A percentile compares a stretch with the other conserved stretches of the same genome.
Evolutionary conservation across 30 jellyfish, hydroid and myxozoan genomes (phyloP).

Genomic region (Turritopsis dohrnii): DNA sequence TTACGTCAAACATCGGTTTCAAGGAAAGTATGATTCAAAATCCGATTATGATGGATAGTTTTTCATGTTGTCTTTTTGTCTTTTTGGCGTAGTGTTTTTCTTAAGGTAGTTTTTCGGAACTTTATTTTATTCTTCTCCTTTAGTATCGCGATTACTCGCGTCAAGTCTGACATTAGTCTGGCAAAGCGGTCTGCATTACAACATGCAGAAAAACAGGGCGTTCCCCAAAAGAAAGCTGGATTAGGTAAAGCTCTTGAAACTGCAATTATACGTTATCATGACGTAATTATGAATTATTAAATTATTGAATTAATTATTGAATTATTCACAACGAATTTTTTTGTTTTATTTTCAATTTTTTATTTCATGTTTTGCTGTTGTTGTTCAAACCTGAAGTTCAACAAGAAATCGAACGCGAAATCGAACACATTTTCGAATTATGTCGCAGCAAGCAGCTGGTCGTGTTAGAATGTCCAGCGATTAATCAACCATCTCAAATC

Average conservation of each 20-base stretch:
- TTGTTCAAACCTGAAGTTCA: constrained; percentile 61
- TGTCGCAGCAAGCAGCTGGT: constrained; percentile 92
- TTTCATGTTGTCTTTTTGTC: too few relatives aligned
- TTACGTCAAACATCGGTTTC: constrained; percentile 81
- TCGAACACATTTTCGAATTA: constrained; percentile 83
- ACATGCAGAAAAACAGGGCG: constrained; percentile 66
- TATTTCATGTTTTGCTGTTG: neutral
- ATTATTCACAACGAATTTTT: neutral
- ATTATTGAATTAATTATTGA: too few relatives aligned
- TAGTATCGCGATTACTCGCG: constrained; percentile 86
- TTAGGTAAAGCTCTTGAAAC: constrained; percentile 60
- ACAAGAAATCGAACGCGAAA: constrained; percentile 91
- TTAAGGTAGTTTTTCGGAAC: too few relatives aligned
- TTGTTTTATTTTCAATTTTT: neutral
- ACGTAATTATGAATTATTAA: too few relatives aligned
- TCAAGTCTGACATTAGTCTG: constrained; percentile 85
- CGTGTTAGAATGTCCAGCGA: constrained; percentile 86
- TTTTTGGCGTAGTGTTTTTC: too few relatives aligned
- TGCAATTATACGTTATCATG: too few relatives aligned
- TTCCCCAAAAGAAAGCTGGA: constrained; percentile 72
- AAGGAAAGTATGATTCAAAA: constrained; percentile 62
- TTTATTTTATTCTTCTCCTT: neutral
- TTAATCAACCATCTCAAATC: constrained; percentile 92
- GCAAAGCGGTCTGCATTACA: constrained; percentile 91
- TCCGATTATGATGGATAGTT: too few relatives aligned